phyloP scores from a whole-genome alignment of 1,140 invertebrate species.

The Drosophila bocqueti region DNA sequence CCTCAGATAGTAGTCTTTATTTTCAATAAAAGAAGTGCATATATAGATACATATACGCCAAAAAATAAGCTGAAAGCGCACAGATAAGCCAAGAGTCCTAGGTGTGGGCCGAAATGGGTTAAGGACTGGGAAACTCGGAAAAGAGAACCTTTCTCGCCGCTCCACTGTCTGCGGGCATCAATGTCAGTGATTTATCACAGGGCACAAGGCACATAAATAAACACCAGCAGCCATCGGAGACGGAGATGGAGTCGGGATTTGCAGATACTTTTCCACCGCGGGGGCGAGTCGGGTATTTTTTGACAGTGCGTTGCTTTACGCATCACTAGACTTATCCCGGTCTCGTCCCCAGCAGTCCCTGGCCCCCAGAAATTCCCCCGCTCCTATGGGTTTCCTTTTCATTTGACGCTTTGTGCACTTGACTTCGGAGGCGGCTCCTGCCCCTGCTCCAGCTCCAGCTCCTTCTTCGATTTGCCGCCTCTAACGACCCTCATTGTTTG shows the following conservation, averaged over 20 bases:
- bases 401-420: conserved; percentile 82
- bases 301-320: conserved; percentile 79
- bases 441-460: conserved; percentile 7
- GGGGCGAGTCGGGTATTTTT: conserved; percentile 34
- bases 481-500: conserved; percentile 83
- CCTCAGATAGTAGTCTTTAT: neutral
- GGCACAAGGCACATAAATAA: conserved; percentile 78
- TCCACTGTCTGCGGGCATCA: conserved; percentile 67
- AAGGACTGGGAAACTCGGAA: conserved; percentile 3
- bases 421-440: conserved; percentile 56
- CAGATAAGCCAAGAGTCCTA: neutral
- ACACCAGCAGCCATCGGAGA: conserved; percentile 58
- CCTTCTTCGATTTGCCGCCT: conserved; percentile 69
- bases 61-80: neutral
- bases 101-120: conserved; percentile 32
- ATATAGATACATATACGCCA: too few species aligned
- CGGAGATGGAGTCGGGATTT: conserved; percentile 54
- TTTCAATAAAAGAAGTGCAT: neutral
- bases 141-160: neutral
- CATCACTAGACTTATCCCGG: conserved; percentile 73
- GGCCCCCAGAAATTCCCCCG: neutral
- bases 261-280: conserved; percentile 34
- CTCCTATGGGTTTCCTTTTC: conserved; percentile 66
- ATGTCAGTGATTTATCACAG: conserved; percentile 81
- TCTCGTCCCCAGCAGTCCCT: conserved; percentile 3